Base-by-base conservation (phyloP, 2,797 vertebrate genomes). In the Chrysocyon brachyurus region DNA sequence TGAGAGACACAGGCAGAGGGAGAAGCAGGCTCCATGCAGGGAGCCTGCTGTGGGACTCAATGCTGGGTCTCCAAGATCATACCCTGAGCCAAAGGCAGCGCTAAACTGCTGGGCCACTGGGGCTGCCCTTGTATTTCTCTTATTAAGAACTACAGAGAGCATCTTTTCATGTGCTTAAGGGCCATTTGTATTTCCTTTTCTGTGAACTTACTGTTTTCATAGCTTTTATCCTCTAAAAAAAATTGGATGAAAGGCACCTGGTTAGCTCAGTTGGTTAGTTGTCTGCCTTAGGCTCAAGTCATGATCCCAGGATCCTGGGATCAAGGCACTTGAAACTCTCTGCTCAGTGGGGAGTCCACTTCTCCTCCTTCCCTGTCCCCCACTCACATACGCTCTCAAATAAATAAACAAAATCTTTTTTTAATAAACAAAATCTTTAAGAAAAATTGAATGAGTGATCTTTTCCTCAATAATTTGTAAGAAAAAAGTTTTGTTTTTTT, bases 111-210 rank as follows among this genome's bases (percentile, higher is more conserved):
- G 6, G 40, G 40, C 40, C 7, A 46, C 40, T 46, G 40, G 40
- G 40, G 40, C 40, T 46, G 40, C 40, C 40, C 40, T 92, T 66
- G 70, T 66, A 56, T 26, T 72, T 83, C 28, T 75, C 57, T 92
- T 85, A 40, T 26, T 64, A 92, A 64, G 68, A 75, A 26, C 75
- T 64, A 92, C 22, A 73, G 17, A 12, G 31, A 85, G n/a, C 68
- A 31, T 81, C 19, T 64, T 94, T 88, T 66, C 36, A 68, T 9
- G 7, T 24, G 59, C 36, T 52, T 49, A 56, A 31, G 31, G 56
- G 12, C 21, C 49, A 54, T 94, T 91, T 31, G 5, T 57, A 54
- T 83, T 94, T 92, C 28, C 52, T 89, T 92, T 92, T 46, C 64
- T 86, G 28, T 46, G 52, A 83, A 26, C n/a, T 17, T 19, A 83